These are phyloP conservation scores for Disparrhopalites patrizii DNA, from an alignment of 2,888 invertebrate species.

Conservation along the genomic window DNA sequence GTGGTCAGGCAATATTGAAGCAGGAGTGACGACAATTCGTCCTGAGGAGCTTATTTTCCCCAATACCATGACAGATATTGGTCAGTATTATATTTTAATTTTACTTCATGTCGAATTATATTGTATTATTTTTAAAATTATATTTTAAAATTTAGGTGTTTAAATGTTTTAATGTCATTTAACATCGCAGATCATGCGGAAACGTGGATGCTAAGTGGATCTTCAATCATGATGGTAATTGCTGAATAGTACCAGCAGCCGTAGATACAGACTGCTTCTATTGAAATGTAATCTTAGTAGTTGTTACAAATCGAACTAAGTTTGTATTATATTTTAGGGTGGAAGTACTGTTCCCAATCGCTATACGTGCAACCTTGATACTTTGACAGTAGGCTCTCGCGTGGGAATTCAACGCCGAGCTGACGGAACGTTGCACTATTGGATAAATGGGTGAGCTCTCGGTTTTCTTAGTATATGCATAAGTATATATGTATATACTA, in stretches of 20 bases:
- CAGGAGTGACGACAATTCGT: conserved; percentile 80
- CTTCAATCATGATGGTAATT: conserved; percentile 78
- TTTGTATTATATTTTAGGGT: conserved; percentile 55
- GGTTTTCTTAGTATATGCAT: neutral
- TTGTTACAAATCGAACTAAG: no score
- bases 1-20: conserved; percentile 67
- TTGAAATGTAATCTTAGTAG: no score
- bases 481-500: neutral
- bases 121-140: neutral
- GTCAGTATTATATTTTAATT: neutral
- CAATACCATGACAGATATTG: conserved; percentile 83
- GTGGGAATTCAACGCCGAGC: conserved; percentile 84
- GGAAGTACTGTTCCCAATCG: conserved; percentile 78
- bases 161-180: neutral
- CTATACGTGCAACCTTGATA: conserved; percentile 80
- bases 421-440: conserved; percentile 80
- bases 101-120: no score
- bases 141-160: no score
- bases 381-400: conserved; percentile 69
- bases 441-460: conserved; percentile 62
- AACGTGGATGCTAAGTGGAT: conserved; percentile 88
- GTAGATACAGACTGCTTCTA: no score
- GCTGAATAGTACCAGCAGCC: no score
- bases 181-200: conserved; percentile 54
- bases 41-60: conserved; percentile 85